phyloP scores from a whole-genome alignment of 2,888 invertebrate genomes.

The Epirrita christyi region DNA sequence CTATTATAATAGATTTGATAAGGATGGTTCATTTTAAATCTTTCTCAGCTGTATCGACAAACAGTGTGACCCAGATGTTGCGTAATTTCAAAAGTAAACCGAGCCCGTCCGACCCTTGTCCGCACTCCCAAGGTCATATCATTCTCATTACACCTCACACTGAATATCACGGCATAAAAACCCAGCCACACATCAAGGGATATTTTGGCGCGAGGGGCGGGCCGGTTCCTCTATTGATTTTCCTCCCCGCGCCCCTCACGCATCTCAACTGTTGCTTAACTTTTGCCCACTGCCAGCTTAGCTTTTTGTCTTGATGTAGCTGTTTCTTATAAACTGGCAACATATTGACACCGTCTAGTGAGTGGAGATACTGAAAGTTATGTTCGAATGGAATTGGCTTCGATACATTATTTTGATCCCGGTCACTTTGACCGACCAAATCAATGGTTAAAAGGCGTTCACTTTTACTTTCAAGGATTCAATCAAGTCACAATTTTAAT shows the following conservation, averaged over 20 bases:
- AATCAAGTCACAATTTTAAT: too few relatives aligned
- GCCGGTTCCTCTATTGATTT: conserved; percentile 76
- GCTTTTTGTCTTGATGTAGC: conserved; percentile 1
- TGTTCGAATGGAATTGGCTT: too few relatives aligned
- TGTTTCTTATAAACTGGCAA: too few relatives aligned
- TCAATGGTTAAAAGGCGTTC: too few relatives aligned
- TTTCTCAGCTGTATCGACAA: too few relatives aligned
- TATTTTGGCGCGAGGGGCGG: conserved; percentile 62
- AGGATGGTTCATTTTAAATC: too few relatives aligned
- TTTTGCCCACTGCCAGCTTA: conserved; percentile 43
- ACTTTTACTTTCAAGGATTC: too few relatives aligned
- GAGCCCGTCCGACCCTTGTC: conserved; percentile 11
- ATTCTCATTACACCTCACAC: conserved; percentile 34
- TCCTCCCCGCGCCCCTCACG: conserved; percentile 65
- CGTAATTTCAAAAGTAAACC: conserved; percentile 15
- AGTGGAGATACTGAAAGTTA: too few relatives aligned
- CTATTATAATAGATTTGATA: too few relatives aligned
- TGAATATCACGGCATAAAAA: conserved; percentile 60
- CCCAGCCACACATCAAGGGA: conserved; percentile 60
- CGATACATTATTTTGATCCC: too few relatives aligned
- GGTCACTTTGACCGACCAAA: too few relatives aligned
- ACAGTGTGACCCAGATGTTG: neutral
- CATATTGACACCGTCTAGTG: too few relatives aligned
- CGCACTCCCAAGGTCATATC: conserved; percentile 25
- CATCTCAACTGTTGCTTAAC: conserved; percentile 81